phyloP scores from a whole-genome alignment of 1,140 invertebrate genomes.

The Zaprionus kolodkinae region DNA sequence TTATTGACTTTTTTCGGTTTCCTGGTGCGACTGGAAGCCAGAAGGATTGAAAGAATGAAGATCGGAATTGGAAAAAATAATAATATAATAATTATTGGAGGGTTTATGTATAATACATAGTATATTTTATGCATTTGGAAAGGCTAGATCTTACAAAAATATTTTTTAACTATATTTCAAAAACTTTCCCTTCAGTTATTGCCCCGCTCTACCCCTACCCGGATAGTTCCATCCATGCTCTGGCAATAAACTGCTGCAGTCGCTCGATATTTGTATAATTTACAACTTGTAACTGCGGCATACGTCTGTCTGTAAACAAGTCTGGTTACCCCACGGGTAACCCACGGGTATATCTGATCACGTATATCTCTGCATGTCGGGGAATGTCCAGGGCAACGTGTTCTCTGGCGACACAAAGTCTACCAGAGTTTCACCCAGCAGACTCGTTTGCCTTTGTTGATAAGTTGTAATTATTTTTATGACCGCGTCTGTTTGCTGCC shows the following conservation, averaged over 20 bases:
- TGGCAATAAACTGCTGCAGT: slow-evolving; percentile 35
- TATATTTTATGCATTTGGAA: too few species aligned
- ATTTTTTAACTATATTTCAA: not conserved
- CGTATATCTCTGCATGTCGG: slow-evolving; percentile 7
- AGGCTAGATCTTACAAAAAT: not conserved
- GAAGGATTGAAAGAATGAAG: not conserved
- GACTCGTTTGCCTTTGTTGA: slow-evolving; percentile 61
- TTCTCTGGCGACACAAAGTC: slow-evolving; percentile 65
- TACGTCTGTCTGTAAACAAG: slow-evolving; percentile 41
- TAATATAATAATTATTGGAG: too few species aligned
- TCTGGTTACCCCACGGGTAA: not conserved
- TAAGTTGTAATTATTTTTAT: slow-evolving; percentile 79
- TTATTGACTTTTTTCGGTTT: slow-evolving; percentile 51
- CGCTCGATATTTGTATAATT: slow-evolving; percentile 70
- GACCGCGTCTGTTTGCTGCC: slow-evolving; percentile 61
- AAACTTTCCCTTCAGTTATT: not conserved
- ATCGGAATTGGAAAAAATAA: not conserved
- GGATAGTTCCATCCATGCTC: not conserved
- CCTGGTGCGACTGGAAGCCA: slow-evolving; percentile 27
- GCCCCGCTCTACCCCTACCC: not conserved
- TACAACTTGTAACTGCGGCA: slow-evolving; percentile 59
- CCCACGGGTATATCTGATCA: slow-evolving; percentile 15
- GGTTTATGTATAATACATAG: too few species aligned
- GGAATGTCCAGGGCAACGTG: slow-evolving; percentile 16
- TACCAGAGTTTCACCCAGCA: slow-evolving; percentile 37